These are phyloP conservation scores for Trachelipus rathkii DNA, from an alignment of 1,140 invertebrate genomes.

Conservation along the genomic window DNA sequence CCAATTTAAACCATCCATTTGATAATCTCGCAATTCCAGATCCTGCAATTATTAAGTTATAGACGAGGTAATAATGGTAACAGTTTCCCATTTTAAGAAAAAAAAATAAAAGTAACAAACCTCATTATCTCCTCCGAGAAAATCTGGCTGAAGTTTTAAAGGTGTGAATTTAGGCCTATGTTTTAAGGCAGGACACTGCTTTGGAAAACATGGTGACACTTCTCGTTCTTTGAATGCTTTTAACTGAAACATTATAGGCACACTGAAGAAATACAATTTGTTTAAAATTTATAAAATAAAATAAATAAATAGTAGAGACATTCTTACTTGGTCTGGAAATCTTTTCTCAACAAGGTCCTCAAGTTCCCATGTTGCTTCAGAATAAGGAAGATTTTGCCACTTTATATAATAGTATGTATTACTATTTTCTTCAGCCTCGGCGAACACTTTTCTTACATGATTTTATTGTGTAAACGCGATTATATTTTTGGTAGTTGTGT, in stretches of 20 bases:
- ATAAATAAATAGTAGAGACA: not conserved
- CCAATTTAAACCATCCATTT: conserved; percentile 99
- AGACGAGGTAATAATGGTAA: not conserved
- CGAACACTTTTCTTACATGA: conserved; percentile 35
- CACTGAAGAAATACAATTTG: not conserved
- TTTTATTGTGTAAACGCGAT: too few species aligned
- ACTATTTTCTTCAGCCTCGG: conserved; percentile 41
- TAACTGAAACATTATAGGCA: conserved; percentile 56
- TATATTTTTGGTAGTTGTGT: too few species aligned
- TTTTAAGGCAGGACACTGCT: conserved; percentile 61
- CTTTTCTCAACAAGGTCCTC: conserved; percentile 71
- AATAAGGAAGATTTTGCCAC: conserved; percentile 94
- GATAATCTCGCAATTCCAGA: conserved; percentile 80
- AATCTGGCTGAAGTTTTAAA: conserved; percentile 83
- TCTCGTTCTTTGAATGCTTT: conserved; percentile 56
- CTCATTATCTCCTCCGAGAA: conserved; percentile 63
- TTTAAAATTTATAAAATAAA: too few species aligned
- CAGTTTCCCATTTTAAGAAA: conserved; percentile 40
- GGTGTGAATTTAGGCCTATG: conserved; percentile 88
- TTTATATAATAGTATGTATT: conserved; percentile 87
- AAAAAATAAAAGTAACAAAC: conserved; percentile 36
- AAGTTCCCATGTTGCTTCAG: conserved; percentile 97
- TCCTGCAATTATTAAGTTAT: conserved; percentile 25
- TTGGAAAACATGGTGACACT: conserved; percentile 54
- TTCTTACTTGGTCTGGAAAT: conserved; percentile 75